Evolutionary conservation across 2,113 vertebrate species (phyloP).

Genomic region (Strix uralensis): DNA sequence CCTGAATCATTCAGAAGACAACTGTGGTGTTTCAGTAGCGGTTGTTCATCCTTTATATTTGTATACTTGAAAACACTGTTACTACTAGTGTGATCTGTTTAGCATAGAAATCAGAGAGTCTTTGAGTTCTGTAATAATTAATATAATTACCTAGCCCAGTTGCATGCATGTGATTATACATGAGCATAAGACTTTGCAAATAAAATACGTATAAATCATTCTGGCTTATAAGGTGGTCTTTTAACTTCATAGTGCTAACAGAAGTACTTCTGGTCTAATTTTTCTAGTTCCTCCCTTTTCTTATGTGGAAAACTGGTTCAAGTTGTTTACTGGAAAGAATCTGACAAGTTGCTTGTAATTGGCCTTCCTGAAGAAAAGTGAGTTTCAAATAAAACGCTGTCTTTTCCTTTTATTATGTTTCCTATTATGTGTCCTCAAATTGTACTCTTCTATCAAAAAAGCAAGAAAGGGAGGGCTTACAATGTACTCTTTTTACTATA

Average conservation of each 20-base stretch:
- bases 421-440: background rate
- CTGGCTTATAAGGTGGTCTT: background rate
- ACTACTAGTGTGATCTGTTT: background rate
- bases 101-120: background rate
- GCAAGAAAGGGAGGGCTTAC: background rate
- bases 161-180: background rate
- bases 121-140: background rate
- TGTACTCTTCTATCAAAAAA: background rate
- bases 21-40: rapidly evolving
- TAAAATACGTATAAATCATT: background rate
- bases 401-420: background rate
- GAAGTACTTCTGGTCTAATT: slow-evolving; percentile 43
- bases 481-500: background rate
- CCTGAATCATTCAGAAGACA: background rate
- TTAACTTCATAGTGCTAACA: background rate
- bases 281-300: slow-evolving; percentile 86
- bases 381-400: slow-evolving; percentile 22
- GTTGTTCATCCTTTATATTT: background rate
- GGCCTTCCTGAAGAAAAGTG: slow-evolving; percentile 92
- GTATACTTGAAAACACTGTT: background rate
- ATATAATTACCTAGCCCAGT: background rate
- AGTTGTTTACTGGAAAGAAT: slow-evolving; percentile 94
- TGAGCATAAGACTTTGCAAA: background rate
- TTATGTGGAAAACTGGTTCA: slow-evolving; percentile 87
- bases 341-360: slow-evolving; percentile 85